A percentile compares a stretch with the other conserved stretches of the same genome.
These are phyloP conservation scores for Eupithecia insigniata DNA, from an alignment of 2,888 invertebrate species.

Conservation along the genomic window DNA sequence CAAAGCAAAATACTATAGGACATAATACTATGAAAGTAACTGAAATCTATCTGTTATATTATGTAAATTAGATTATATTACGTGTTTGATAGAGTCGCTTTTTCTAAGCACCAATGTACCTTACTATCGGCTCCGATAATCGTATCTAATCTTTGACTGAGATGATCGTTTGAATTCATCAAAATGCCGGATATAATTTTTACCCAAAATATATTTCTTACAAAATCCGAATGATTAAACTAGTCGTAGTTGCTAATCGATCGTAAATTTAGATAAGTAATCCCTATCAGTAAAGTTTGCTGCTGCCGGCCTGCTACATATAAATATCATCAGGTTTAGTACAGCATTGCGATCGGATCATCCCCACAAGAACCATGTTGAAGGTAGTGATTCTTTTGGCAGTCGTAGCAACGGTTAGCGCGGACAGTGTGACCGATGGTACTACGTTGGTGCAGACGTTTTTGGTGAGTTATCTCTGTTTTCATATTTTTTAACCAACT, in stretches of 20 bases:
- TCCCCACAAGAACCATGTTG: slow-evolving; percentile 20
- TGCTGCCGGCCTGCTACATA: not conserved
- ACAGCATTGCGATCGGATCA: not conserved
- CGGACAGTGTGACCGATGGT: slow-evolving; percentile 42
- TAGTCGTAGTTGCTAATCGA: not conserved
- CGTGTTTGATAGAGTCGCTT: not conserved
- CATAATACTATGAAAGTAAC: no score
- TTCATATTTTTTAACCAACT: not conserved
- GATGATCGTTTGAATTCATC: not conserved
- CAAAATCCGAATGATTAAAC: not conserved
- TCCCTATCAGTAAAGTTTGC: not conserved
- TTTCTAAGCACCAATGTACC: not conserved
- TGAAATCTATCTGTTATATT: no score
- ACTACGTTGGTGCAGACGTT: slow-evolving; percentile 53
- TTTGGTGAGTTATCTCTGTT: slow-evolving; percentile 48
- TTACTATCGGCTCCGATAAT: not conserved
- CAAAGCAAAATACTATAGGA: no score
- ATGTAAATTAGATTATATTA: not conserved
- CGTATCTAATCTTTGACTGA: not conserved
- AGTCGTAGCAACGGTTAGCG: slow-evolving; percentile 16
- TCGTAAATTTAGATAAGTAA: slow-evolving; percentile 6
- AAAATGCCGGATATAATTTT: not conserved
- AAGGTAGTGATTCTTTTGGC: slow-evolving; percentile 31
- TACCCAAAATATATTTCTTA: not conserved
- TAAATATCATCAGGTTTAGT: not conserved